phyloP scores from a whole-genome alignment of 2,797 vertebrate genomes.

The Enteromius thamalakanensis region DNA sequence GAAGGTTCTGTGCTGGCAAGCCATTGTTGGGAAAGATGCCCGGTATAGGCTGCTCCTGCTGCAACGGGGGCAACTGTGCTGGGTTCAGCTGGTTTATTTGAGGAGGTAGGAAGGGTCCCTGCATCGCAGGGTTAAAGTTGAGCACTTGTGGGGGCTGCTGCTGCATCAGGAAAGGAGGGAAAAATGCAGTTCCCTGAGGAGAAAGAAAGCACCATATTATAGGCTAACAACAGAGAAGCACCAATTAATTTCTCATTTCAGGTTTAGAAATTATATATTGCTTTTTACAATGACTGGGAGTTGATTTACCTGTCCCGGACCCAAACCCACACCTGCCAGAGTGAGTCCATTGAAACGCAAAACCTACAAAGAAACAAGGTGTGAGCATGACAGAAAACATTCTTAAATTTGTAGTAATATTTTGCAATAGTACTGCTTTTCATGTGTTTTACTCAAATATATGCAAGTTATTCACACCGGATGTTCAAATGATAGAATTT shows the following conservation, averaged over 20 bases:
- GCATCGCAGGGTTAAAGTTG: conserved; percentile 50
- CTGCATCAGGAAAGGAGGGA: conserved; percentile 58
- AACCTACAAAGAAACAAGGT: conserved; percentile 36
- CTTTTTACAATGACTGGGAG: background rate
- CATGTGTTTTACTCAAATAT: background rate
- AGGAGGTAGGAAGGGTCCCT: conserved; percentile 52
- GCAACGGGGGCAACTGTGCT: conserved; percentile 27
- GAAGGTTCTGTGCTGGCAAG: conserved; percentile 41
- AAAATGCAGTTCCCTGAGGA: conserved; percentile 47
- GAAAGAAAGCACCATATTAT: background rate
- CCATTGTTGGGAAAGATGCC: conserved; percentile 45
- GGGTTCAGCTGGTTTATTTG: conserved; percentile 53
- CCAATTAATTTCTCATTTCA: background rate
- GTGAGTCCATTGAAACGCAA: conserved; percentile 53
- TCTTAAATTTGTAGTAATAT: background rate
- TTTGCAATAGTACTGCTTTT: background rate
- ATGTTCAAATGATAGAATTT: background rate
- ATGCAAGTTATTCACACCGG: background rate
- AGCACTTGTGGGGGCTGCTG: conserved; percentile 53
- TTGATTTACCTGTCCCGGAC: conserved; percentile 47
- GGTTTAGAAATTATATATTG: background rate
- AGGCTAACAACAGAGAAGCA: background rate
- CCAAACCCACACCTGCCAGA: conserved; percentile 37
- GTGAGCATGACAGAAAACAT: background rate
- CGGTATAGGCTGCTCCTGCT: conserved; percentile 49